Evolutionary conservation across 2,888 invertebrate species (phyloP), one percentile per base, ranked within the genome.

Genomic region (Laspeyria flexula): DNA sequence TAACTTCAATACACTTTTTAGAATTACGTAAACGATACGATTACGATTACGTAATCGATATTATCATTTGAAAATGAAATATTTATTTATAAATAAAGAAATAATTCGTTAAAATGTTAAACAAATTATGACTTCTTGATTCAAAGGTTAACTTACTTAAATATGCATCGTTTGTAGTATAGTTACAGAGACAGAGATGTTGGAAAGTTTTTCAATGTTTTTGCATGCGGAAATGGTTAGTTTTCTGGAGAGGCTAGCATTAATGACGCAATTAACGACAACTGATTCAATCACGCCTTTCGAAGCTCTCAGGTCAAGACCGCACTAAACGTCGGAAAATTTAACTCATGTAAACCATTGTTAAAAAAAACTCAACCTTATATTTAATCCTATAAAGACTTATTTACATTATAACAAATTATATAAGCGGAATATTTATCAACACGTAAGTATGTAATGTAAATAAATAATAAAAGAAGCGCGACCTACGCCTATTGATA

Each of bases 221-320:
- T n/a, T n/a, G n/a, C n/a, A n/a, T n/a, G n/a, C n/a, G n/a, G n/a
- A n/a, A n/a, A n/a, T n/a, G n/a, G n/a, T n/a, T 25, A 25, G 25
- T 25, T 25, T 25, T 25, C 44, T 46, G 33, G 6, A 52, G 27
- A 55, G 45, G 35, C n/a, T 35, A 41, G 46, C 25, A 48, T 47
- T 44, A 67, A 64, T 72, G 70, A 77, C 65, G 75, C 55, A 45
- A 51, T 57, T 47, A 44, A 31, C 11, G n/a, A 37, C 67, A 71
- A 75, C 76, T 72, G 75, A 79, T 77, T 72, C 43, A 63, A 70
- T 65, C 64, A 53, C 75, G 66, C 70, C 65, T 74, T 77, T 76
- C 69, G 48, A 75, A 77, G 57, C 65, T 78, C 77, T 66, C 63
- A 56, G 73, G 72, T 81, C 74, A 80, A 79, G 78, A 79, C 52